phyloP scores from a whole-genome alignment of 2,797 vertebrate genomes.

The Anas acuta region DNA sequence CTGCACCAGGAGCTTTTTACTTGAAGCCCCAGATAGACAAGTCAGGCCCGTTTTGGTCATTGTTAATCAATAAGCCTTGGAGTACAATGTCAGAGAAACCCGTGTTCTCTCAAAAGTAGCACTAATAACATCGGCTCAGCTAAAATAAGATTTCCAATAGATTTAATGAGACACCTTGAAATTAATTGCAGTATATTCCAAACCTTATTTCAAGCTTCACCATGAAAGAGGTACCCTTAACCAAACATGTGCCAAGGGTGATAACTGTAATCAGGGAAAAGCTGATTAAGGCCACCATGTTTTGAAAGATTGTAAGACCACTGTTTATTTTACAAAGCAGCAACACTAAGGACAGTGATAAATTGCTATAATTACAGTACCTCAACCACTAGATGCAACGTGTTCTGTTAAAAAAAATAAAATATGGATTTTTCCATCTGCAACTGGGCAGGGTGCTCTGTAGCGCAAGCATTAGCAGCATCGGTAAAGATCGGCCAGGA shows the following conservation, averaged over 20 bases:
- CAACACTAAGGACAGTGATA: not conserved
- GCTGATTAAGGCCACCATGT: not conserved
- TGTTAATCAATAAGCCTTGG: not conserved
- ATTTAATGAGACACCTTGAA: not conserved
- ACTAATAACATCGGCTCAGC: not conserved
- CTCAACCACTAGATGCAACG: not conserved
- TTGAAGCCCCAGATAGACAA: not conserved
- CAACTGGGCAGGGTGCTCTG: not conserved
- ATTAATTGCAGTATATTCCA: not conserved
- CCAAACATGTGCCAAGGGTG: not conserved
- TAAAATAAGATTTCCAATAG: not conserved
- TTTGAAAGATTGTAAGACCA: not conserved
- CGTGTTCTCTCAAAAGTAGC: not conserved
- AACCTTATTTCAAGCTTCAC: not conserved
- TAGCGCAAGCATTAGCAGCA: not conserved
- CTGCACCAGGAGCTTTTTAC: not conserved
- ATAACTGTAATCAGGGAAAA: not conserved
- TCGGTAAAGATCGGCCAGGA: not conserved
- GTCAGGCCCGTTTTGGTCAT: not conserved
- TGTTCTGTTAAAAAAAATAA: not conserved
- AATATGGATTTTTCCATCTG: constrained; percentile 32
- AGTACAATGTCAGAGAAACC: not conserved
- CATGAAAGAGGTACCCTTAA: not conserved
- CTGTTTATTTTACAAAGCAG: constrained; percentile 9
- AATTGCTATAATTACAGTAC: not conserved